Conservation (phyloP, 2,888 invertebrate species). For the Tridacna gigas region DNA sequence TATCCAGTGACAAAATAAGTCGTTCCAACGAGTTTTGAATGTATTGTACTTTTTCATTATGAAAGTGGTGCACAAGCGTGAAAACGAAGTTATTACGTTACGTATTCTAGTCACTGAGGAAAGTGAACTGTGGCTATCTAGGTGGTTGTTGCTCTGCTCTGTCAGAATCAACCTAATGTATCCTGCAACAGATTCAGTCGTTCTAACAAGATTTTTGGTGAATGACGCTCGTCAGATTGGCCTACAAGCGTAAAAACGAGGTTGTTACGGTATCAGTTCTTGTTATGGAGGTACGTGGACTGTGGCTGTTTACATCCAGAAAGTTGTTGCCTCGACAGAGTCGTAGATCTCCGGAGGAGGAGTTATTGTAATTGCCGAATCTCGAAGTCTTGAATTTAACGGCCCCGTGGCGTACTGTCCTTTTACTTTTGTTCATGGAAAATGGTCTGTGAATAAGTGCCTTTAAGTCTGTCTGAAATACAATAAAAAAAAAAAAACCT, state of each 20-base stretch:
- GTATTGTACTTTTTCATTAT: too few species aligned
- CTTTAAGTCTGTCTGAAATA: constrained; percentile 66
- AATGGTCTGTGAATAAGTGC: constrained; percentile 52
- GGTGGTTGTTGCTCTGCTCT: too few species aligned
- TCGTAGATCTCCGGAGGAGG: background rate
- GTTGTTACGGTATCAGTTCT: constrained; percentile 16
- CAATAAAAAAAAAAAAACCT: background rate
- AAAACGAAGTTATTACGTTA: too few species aligned
- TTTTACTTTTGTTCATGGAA: constrained; percentile 32
- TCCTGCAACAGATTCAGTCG: too few species aligned
- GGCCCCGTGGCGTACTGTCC: constrained; percentile 55
- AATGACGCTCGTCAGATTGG: background rate
- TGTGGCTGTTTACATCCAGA: background rate
- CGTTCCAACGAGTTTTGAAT: too few species aligned
- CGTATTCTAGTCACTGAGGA: too few species aligned
- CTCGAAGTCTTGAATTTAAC: constrained; percentile 44
- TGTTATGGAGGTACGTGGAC: background rate
- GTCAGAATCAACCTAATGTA: too few species aligned
- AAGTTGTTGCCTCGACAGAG: background rate
- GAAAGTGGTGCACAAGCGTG: too few species aligned
- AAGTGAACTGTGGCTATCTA: too few species aligned
- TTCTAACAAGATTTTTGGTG: too few species aligned
- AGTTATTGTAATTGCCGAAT: background rate
- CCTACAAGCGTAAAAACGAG: constrained; percentile 12
- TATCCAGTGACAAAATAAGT: too few species aligned